A percentile compares a stretch with the other conserved stretches of the same genome.
Conservation (phyloP, 2,113 vertebrate genomes). For the Sminthopsis crassicaudata region DNA sequence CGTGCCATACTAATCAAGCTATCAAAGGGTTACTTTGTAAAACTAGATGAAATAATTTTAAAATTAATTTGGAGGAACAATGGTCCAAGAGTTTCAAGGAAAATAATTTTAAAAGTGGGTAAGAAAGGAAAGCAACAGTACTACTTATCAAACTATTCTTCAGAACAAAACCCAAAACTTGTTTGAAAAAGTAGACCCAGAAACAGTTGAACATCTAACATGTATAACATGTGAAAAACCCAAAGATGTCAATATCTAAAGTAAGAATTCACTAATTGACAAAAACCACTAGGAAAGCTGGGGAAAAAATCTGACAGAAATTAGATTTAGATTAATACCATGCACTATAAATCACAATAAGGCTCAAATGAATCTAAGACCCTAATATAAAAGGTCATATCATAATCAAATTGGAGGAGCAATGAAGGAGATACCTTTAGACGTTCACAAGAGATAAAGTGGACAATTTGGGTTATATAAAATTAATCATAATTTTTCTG, state of each 20-base stretch:
- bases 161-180: background rate
- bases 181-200: background rate
- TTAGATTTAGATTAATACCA: background rate
- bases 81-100: background rate
- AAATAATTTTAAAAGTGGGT: background rate
- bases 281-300: background rate
- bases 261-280: no score
- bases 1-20: background rate
- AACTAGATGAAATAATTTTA: background rate
- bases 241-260: background rate
- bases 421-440: background rate
- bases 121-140: background rate
- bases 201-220: background rate
- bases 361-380: background rate
- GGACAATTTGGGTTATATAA: background rate
- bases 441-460: background rate
- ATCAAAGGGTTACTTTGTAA: background rate
- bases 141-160: background rate
- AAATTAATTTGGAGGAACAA: background rate
- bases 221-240: background rate
- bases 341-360: background rate
- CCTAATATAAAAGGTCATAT: background rate
- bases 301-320: background rate
- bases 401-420: background rate
- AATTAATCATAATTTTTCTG: background rate